Evolutionary conservation across 2,113 vertebrate genomes (phyloP).

Genomic region (Alosa alosa): DNA sequence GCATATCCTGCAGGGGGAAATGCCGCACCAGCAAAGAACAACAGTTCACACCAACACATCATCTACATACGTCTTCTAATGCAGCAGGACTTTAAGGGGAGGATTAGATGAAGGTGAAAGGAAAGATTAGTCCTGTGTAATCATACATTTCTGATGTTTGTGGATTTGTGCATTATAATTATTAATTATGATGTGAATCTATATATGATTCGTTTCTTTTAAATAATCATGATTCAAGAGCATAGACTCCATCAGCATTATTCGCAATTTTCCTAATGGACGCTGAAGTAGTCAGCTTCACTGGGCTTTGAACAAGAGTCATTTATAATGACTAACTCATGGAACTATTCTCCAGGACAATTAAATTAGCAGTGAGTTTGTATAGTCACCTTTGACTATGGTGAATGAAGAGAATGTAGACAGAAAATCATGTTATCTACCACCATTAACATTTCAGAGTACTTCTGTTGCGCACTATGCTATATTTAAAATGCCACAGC

Average conservation of each 20-base stretch:
- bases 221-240: neutral
- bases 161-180: neutral
- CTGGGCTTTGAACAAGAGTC: neutral
- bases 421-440: neutral
- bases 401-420: neutral
- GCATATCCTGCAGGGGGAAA: slow-evolving; percentile 78
- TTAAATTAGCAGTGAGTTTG: neutral
- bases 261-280: neutral
- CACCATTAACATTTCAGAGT: neutral
- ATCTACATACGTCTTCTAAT: neutral
- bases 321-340: neutral
- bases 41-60: neutral
- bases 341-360: neutral
- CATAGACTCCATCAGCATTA: neutral
- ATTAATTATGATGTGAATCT: no score
- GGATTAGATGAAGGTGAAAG: neutral
- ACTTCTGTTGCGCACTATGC: neutral
- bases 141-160: neutral
- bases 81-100: neutral
- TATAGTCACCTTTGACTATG: no score
- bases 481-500: neutral
- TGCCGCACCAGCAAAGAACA: neutral
- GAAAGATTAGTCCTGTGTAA: neutral
- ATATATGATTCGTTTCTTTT: neutral
- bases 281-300: neutral